These are phyloP conservation scores for Psophia crepitans DNA, from an alignment of 2,113 vertebrate species.

Conservation along the genomic window DNA sequence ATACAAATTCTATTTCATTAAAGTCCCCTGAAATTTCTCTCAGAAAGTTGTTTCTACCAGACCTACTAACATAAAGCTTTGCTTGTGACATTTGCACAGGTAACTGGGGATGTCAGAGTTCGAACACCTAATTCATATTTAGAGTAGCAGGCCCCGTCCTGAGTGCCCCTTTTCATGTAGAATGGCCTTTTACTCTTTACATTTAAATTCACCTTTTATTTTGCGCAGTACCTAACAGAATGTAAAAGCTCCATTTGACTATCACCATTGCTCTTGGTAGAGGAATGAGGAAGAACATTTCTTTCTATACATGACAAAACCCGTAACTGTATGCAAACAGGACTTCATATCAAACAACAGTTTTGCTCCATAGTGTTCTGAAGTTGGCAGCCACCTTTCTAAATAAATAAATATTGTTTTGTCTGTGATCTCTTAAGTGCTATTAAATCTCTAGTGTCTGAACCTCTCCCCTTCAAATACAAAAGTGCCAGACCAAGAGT, in stretches of 20 bases:
- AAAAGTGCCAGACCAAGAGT: not conserved
- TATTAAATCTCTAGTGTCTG: not conserved
- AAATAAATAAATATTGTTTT: not conserved
- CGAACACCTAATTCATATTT: not conserved
- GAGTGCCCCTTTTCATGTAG: not conserved
- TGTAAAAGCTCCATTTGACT: not conserved
- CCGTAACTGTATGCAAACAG: not conserved
- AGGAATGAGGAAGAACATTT: not conserved
- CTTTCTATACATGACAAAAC: not conserved
- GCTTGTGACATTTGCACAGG: not conserved
- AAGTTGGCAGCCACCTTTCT: not conserved
- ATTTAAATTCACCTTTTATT: not conserved
- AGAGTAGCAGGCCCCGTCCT: not conserved
- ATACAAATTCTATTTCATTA: not conserved
- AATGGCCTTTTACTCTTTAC: not conserved
- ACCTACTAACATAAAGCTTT: not conserved
- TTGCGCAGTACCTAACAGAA: not conserved
- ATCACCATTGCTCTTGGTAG: not conserved
- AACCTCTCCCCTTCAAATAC: slow-evolving; percentile 27
- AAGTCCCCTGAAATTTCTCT: not conserved
- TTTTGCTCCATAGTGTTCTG: not conserved
- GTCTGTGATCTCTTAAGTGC: not conserved
- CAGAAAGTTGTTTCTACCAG: not conserved
- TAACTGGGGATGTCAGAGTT: not conserved
- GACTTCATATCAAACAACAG: not conserved